phyloP scores from a whole-genome alignment of 1,140 invertebrate genomes.

The Aphaenogaster rudis region DNA sequence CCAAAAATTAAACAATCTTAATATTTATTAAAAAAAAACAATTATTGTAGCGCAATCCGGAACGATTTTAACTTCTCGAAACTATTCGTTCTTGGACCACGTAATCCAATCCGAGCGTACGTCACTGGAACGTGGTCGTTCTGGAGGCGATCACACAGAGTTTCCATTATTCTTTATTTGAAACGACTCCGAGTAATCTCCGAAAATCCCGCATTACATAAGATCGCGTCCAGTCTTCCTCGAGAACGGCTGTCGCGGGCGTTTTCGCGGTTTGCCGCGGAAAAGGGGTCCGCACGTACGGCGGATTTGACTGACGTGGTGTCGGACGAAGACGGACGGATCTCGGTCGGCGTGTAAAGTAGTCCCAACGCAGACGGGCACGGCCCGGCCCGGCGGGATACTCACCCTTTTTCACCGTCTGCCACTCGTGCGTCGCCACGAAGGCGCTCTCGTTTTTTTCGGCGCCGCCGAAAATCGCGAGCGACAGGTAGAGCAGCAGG shows the following conservation, averaged over 20 bases:
- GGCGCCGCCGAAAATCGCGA: conserved; percentile 41
- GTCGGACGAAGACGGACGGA: conserved; percentile 22
- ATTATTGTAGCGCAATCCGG: background rate
- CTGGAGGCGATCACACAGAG: background rate
- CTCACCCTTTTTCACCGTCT: conserved; percentile 88
- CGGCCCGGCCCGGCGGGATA: background rate
- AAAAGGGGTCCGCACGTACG: background rate
- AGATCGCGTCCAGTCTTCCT: background rate
- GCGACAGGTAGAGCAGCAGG: conserved; percentile 51
- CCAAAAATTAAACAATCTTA: background rate
- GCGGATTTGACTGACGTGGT: conserved; percentile 77
- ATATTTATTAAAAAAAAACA: background rate
- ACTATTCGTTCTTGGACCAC: background rate
- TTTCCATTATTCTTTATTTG: background rate
- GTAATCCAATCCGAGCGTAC: conserved; percentile 15
- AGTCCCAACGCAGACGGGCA: conserved; percentile 50
- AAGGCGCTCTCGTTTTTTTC: conserved; percentile 85
- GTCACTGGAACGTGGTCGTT: background rate
- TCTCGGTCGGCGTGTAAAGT: conserved; percentile 65
- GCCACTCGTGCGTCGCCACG: conserved; percentile 89
- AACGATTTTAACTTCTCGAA: background rate
- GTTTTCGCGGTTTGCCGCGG: background rate
- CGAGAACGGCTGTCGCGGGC: too few relatives aligned
- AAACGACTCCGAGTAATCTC: background rate
- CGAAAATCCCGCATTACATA: background rate